Conservation (phyloP, 2,113 vertebrate species). For the Hyaena hyaena region DNA sequence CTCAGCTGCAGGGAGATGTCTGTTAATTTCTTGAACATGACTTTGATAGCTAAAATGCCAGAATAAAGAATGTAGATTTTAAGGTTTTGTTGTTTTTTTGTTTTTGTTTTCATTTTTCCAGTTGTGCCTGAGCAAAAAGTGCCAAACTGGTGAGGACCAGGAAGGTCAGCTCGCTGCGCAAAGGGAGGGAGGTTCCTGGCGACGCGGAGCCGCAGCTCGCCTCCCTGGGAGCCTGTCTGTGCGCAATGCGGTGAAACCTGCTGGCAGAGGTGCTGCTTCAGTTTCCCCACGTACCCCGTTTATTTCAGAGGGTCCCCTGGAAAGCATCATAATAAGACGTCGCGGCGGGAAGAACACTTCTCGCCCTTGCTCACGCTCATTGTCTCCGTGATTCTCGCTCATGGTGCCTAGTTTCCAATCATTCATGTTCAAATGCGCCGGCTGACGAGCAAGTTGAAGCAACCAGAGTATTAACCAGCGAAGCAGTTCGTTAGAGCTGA, state of each 20-base stretch:
- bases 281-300: fast-evolving
- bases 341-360: not conserved
- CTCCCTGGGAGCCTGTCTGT: not conserved
- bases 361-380: not conserved
- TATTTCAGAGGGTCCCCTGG: not conserved
- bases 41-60: not conserved
- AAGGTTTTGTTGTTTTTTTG: too few relatives aligned
- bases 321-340: fast-evolving
- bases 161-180: not conserved
- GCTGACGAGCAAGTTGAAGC: not conserved
- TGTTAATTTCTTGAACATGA: not conserved
- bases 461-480: fast-evolving
- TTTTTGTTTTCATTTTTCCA: not conserved
- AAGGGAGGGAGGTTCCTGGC: not conserved
- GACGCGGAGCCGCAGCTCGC: fast-evolving
- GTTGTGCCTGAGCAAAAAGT: not conserved
- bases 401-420: fast-evolving
- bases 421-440: not conserved
- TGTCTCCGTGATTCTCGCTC: not conserved
- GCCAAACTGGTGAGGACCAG: fast-evolving
- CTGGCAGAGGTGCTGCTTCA: fast-evolving
- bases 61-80: not conserved
- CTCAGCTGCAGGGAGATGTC: not conserved
- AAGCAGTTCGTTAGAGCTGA: not conserved
- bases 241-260: not conserved